These are phyloP conservation scores for Megaceryle maxima DNA, from an alignment of 2,113 vertebrate species.

Conservation along the genomic window DNA sequence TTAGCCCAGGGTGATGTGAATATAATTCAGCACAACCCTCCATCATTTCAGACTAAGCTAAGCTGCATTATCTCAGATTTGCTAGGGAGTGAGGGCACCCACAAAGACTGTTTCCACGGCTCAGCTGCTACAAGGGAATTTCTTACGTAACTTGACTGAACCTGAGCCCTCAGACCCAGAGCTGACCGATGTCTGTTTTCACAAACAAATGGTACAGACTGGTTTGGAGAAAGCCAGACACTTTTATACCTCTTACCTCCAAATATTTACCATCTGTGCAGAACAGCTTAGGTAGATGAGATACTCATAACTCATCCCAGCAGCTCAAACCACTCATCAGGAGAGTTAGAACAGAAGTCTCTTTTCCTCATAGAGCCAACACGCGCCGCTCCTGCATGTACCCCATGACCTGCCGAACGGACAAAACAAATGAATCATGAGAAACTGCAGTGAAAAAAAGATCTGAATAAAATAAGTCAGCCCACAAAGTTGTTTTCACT, in stretches of 20 bases:
- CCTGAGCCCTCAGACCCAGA: not conserved
- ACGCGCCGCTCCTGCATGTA: not conserved
- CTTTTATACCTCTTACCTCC: not conserved
- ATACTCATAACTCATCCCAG: not conserved
- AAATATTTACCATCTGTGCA: not conserved
- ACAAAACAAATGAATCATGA: not conserved
- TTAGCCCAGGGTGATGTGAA: not conserved
- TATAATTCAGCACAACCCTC: not conserved
- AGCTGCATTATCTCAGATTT: not conserved
- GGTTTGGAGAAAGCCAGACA: not conserved
- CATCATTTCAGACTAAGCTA: not conserved
- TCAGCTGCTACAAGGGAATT: not conserved
- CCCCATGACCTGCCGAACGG: not conserved
- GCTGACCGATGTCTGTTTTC: accelerated
- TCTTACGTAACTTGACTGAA: not conserved
- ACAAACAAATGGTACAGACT: not conserved
- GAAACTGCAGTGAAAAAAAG: not conserved
- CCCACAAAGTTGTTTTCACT: not conserved
- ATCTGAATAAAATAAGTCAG: not conserved
- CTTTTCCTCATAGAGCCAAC: not conserved
- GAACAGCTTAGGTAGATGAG: not conserved
- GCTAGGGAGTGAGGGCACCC: not conserved
- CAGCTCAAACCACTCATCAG: not conserved
- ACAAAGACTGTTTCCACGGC: not conserved
- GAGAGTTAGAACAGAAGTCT: not conserved